Base-by-base conservation (phyloP, 2,888 invertebrate species). In the Xylophagus ater region DNA sequence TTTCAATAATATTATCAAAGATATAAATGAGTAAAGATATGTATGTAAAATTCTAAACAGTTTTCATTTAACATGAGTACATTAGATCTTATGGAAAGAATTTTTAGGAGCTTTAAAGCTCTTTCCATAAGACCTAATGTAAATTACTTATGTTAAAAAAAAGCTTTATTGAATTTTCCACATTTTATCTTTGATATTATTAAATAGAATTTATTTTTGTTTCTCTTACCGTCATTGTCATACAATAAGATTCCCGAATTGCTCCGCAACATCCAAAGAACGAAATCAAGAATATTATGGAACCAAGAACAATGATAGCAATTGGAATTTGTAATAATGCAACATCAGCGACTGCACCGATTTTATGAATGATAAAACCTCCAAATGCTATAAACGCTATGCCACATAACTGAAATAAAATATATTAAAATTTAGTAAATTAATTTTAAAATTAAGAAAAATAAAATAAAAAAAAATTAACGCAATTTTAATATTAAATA, bases 201-300 rank as follows among this genome's bases (percentile, higher is more conserved):
- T n/a, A n/a, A n/a, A n/a, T n/a, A n/a, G n/a, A n/a, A n/a, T n/a
- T n/a, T n/a, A n/a, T n/a, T n/a, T n/a, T 14, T 38, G 67, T n/a
- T n/a, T n/a, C n/a, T n/a, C 77, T 73, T 67, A 87, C 86, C 55
- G 81, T 81, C 62, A 85, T 74, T 38, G 83, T 76, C 81, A 89
- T 85, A 70, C 86, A 87, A 57, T 87, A 81, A 56, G 83, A 88
- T 66, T 90, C 89, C 48, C 83, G 76, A 49, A 85, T 77, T 10
- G 90, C 88, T 29, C 90, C 90, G 58, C 88, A 89, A 65, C 90
- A 90, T 47, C 89, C 90, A 58, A 89, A 80, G 71, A 88, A 88
- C 3, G 87, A 82, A 48, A 89, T 80, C 51, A 86, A 62, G 55
- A 88, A 81, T 48, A 84, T 76, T 39, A 83, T 57, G 9, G 73